phyloP scores from a whole-genome alignment of 2,797 vertebrate species.

The Tachyglossus aculeatus region DNA sequence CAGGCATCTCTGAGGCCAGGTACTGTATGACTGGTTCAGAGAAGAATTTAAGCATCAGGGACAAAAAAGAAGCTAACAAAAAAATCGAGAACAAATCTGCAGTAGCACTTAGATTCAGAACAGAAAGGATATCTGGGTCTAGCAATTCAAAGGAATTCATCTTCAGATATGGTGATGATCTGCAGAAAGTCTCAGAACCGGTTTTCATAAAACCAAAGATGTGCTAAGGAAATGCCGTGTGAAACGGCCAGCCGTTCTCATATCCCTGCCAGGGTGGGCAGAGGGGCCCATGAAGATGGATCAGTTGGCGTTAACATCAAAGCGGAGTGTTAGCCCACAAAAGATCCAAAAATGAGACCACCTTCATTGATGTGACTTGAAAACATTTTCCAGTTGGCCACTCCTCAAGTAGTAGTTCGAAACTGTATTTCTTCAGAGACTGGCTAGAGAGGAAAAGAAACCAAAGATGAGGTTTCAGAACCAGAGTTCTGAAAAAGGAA shows the following conservation, averaged over 20 bases:
- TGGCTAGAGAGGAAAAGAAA: constrained; percentile 20
- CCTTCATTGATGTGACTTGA: too few species aligned
- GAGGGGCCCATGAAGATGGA: constrained; percentile 27
- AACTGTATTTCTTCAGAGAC: not conserved
- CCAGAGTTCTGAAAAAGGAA: constrained; percentile 12
- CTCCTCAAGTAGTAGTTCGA: too few species aligned
- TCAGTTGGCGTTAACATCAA: not conserved
- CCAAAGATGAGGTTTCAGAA: not conserved
- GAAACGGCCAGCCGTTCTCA: constrained; percentile 32
- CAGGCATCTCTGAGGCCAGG: rapidly evolving
- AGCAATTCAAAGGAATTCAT: not conserved
- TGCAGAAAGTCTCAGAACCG: constrained; percentile 11
- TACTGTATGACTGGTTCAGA: not conserved
- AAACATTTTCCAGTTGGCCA: too few species aligned
- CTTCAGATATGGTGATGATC: constrained; percentile 19
- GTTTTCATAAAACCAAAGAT: constrained; percentile 9
- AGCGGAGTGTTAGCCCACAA: too few species aligned
- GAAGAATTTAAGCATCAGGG: too few species aligned
- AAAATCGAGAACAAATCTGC: constrained; percentile 1
- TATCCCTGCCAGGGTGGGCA: constrained; percentile 19
- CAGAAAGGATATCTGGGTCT: not conserved
- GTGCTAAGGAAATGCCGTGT: constrained; percentile 38
- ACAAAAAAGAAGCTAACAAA: not conserved
- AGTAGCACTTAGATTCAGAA: not conserved
- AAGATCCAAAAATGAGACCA: too few species aligned